Conservation (phyloP, 2,888 invertebrate species). For the Tetropium fuscum region DNA sequence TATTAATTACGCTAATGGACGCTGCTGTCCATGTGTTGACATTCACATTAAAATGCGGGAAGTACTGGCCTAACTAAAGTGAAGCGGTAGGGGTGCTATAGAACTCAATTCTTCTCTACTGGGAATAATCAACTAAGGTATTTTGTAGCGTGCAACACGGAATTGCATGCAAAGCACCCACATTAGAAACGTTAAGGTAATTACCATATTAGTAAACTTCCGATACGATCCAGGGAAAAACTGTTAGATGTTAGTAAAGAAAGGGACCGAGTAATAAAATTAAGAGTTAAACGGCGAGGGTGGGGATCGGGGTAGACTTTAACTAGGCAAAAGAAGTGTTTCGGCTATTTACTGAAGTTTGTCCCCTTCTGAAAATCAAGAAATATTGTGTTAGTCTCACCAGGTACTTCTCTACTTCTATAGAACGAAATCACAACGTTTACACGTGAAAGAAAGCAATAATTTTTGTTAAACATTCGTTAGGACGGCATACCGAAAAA, state of each 20-base stretch:
- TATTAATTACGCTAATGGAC: too few species aligned
- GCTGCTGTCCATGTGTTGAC: too few species aligned
- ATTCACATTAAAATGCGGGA: too few species aligned
- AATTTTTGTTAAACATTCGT: conserved; percentile 31
- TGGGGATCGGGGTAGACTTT: conserved; percentile 14
- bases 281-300: neutral
- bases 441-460: conserved; percentile 30
- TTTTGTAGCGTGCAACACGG: too few species aligned
- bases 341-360: conserved; percentile 50
- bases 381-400: conserved; percentile 23
- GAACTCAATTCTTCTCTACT: too few species aligned
- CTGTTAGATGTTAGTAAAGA: conserved; percentile 12
- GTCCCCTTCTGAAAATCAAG: conserved; percentile 59
- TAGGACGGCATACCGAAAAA: conserved; percentile 9
- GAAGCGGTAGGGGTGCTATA: too few species aligned
- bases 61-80: too few species aligned
- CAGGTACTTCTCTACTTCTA: neutral
- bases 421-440: neutral
- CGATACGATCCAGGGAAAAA: conserved; percentile 23
- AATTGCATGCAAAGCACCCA: conserved; percentile 16
- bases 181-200: conserved; percentile 15
- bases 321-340: conserved; percentile 55
- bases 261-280: neutral
- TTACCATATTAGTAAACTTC: conserved; percentile 35
- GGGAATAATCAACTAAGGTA: too few species aligned